Evolutionary conservation across 1,140 invertebrate species (phyloP).

Genomic region (Megalopta genalis): DNA sequence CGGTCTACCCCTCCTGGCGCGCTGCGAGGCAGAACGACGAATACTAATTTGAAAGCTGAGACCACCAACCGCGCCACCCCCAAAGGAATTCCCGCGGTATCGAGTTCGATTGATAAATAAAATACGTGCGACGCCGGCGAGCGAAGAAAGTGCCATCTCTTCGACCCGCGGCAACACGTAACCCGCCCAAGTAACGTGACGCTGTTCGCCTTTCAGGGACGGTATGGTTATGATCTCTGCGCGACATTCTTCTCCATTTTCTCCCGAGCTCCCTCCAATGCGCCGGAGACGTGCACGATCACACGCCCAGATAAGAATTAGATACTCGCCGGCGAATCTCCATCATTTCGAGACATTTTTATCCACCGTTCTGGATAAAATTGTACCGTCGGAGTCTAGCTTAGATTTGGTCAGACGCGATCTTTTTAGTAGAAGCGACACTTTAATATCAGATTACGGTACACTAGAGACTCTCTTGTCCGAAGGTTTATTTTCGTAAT

Average conservation of each 20-base stretch:
- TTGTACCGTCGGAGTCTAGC: no score
- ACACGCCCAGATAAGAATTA: not conserved
- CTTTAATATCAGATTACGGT: no score
- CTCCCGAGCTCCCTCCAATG: not conserved
- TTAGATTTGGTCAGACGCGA: no score
- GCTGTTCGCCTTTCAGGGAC: slow-evolving; percentile 44
- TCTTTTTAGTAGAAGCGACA: no score
- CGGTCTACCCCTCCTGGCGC: not conserved
- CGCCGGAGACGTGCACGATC: not conserved
- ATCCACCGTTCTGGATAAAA: no score
- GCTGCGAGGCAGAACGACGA: slow-evolving; percentile 44
- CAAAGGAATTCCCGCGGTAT: slow-evolving; percentile 9
- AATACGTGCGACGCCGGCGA: slow-evolving; percentile 43
- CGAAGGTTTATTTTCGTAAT: no score
- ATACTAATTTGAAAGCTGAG: slow-evolving; percentile 70
- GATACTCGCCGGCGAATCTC: no score
- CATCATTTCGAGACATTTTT: no score
- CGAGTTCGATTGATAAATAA: slow-evolving; percentile 62
- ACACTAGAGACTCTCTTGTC: no score
- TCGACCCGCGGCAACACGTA: slow-evolving; percentile 15
- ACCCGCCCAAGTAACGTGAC: slow-evolving; percentile 41
- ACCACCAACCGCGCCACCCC: slow-evolving; percentile 16
- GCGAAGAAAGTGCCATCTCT: slow-evolving; percentile 7
- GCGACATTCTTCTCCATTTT: slow-evolving; percentile 34
- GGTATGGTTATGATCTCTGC: slow-evolving; percentile 53